These are phyloP conservation scores for Nomada hirtipes DNA, from an alignment of 2,888 invertebrate species.

Conservation along the genomic window DNA sequence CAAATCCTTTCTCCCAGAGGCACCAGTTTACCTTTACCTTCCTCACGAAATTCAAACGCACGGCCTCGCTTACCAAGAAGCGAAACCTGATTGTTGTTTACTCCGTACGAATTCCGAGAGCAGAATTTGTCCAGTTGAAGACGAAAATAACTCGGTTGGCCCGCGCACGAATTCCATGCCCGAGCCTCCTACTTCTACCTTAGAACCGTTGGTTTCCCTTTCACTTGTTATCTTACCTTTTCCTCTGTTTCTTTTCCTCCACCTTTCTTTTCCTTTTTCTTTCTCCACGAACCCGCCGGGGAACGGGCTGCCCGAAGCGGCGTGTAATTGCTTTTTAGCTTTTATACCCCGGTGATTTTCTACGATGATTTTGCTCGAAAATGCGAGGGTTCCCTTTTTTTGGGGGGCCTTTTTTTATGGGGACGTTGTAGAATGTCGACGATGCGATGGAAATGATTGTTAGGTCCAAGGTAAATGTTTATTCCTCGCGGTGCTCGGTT, in stretches of 20 bases:
- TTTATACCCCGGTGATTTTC: too few relatives aligned
- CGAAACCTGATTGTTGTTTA: constrained; percentile 56
- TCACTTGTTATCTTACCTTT: not conserved
- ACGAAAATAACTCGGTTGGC: constrained; percentile 14
- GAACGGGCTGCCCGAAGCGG: not conserved
- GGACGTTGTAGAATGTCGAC: too few relatives aligned
- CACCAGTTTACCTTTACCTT: constrained; percentile 59
- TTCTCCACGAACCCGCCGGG: not conserved
- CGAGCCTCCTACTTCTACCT: constrained; percentile 1
- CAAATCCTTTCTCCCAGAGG: constrained; percentile 51
- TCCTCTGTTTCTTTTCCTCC: not conserved
- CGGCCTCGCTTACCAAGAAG: not conserved
- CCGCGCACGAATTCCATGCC: constrained; percentile 5
- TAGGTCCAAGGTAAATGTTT: too few relatives aligned
- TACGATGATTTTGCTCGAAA: too few relatives aligned
- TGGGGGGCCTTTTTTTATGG: too few relatives aligned
- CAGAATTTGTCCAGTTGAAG: constrained; percentile 1
- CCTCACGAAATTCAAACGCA: constrained; percentile 43
- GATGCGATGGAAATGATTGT: too few relatives aligned
- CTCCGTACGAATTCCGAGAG: constrained; percentile 30
- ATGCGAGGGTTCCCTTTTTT: too few relatives aligned
- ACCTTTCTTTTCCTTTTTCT: not conserved
- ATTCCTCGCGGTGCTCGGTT: too few relatives aligned
- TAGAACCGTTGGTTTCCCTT: not conserved
- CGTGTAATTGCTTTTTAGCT: too few relatives aligned